Base-by-base conservation (phyloP, 2,797 vertebrate species). In the Acipenser ruthenus region DNA sequence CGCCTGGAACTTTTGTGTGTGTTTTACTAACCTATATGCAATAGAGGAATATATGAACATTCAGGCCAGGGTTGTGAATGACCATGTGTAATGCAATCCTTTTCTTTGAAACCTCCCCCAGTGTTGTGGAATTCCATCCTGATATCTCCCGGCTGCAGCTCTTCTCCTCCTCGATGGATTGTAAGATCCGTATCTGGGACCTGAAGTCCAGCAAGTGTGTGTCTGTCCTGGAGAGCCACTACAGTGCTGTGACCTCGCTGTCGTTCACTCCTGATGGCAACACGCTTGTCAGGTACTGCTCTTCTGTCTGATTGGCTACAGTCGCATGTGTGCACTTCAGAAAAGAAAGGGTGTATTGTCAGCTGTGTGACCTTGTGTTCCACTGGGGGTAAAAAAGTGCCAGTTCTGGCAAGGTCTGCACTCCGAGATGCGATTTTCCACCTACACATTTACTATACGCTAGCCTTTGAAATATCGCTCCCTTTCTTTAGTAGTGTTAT, bases 121-220 rank as follows among this genome's bases (percentile, higher is more conserved):
- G 97, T 74, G 80, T 98, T 65, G 93, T 99, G 0, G 77, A 93
- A 80, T 99, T 99, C 83, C 97, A 99, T 74, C 97, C 97, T 0
- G 94, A 98, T 72, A 82, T 74, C 6, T 78, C 80, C 49, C 77
- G 84, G 1, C 89, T 95, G 77, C 93, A 96, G 80, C 93, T 99
- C 64, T 92, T 98, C 85, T 96, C 96, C 61, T 95, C 95, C 2
- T 95, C 92, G 0, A 74, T 86, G 11, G 93, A 98, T 67, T 89
- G 90, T 49, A 82, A 84, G 63, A 90, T 99, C 69, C 88, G 93
- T 0, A 61, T 97, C 62, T 99, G 96, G 96, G 92, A 95, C 67
- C 86, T 99, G 66, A 85, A 78, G 50, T 84, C 85, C 80, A 93
- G 91, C 79, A 81, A 72, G 3, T 95, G 94, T 53, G 49, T 95